These are phyloP conservation scores for Sitta europaea DNA, from an alignment of 2,113 vertebrate species.

Conservation along the genomic window DNA sequence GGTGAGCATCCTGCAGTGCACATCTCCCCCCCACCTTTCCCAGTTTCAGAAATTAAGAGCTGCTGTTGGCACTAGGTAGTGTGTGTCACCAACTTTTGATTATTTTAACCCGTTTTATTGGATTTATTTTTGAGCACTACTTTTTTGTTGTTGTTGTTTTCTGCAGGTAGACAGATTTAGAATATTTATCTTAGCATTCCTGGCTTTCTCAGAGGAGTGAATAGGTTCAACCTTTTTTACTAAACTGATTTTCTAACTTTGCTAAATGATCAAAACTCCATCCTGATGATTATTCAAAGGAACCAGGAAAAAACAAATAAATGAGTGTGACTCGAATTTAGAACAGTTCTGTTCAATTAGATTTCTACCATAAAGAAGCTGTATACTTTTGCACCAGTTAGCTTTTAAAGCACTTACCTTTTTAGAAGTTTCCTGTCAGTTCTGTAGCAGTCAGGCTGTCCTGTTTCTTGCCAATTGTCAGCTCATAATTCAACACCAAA, in stretches of 20 bases:
- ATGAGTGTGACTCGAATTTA: background rate
- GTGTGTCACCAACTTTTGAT: background rate
- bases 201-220: background rate
- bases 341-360: background rate
- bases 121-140: background rate
- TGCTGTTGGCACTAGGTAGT: background rate
- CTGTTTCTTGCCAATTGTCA: background rate
- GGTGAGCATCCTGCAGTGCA: background rate
- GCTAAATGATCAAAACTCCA: background rate
- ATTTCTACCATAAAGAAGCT: background rate
- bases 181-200: background rate
- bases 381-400: background rate
- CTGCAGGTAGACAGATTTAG: background rate
- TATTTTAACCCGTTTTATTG: background rate
- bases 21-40: background rate
- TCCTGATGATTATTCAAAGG: background rate
- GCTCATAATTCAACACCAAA: background rate
- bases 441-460: background rate
- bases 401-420: background rate
- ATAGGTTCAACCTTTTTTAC: background rate
- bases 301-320: background rate
- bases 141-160: background rate
- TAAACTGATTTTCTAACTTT: background rate
- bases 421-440: background rate
- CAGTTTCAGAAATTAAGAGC: background rate